Percentiles rank a stretch among this genome's conserved stretches.
phyloP scores from a whole-genome alignment of 2,888 invertebrate species.

The Celastrina argiolus region DNA sequence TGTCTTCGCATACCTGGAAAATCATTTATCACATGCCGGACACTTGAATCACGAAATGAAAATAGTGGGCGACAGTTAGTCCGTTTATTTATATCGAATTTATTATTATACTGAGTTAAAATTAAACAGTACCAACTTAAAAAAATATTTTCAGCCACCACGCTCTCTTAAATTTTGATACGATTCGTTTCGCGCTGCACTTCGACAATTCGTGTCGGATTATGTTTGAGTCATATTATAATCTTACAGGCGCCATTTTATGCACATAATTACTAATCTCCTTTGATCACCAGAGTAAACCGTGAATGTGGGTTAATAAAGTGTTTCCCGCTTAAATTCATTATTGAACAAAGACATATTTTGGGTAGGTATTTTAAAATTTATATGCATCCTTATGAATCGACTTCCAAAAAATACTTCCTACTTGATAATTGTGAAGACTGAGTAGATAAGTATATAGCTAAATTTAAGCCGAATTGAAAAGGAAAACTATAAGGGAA shows the following conservation, averaged over 20 bases:
- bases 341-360: constrained; percentile 11
- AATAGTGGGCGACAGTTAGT: constrained; percentile 14
- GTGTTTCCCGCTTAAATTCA: constrained; percentile 9
- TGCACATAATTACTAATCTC: constrained; percentile 18
- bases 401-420: no score
- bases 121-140: constrained; percentile 4
- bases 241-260: constrained; percentile 20
- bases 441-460: no score
- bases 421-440: no score
- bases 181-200: neutral
- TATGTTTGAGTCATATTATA: constrained; percentile 21
- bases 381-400: neutral
- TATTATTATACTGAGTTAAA: constrained; percentile 14
- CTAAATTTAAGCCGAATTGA: no score
- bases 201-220: constrained; percentile 11
- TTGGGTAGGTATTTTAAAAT: neutral
- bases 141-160: neutral
- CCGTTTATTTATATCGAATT: constrained; percentile 11
- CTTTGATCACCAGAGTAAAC: constrained; percentile 12
- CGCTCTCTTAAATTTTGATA: constrained; percentile 6
- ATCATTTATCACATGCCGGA: neutral
- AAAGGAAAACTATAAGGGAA: no score
- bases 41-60: constrained; percentile 3
- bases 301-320: constrained; percentile 18
- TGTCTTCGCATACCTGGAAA: constrained; percentile 2